Evolutionary conservation across 2,888 invertebrate genomes (phyloP).

Genomic region (Polydrusus tereticollis): DNA sequence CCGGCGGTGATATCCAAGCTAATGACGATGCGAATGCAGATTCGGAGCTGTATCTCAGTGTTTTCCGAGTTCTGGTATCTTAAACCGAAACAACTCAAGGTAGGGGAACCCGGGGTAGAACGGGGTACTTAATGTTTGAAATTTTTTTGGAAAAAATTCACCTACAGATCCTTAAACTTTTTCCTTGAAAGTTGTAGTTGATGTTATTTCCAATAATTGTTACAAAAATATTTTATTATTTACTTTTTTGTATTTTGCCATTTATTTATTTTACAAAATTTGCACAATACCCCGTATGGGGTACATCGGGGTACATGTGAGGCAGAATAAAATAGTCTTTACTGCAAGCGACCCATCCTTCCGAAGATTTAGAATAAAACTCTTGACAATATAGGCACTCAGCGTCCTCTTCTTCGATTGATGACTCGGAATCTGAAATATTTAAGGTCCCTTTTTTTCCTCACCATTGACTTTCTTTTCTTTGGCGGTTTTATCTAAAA

Average conservation of each 20-base stretch:
- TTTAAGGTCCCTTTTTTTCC: neutral
- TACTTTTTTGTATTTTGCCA: neutral
- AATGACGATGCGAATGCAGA: too few species aligned
- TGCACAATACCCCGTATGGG: too few species aligned
- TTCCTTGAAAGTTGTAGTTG: too few species aligned
- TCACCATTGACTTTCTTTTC: neutral
- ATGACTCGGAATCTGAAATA: neutral
- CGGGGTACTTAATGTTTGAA: neutral
- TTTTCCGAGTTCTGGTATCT: too few species aligned
- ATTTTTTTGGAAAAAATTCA: neutral
- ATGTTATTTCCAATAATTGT: too few species aligned
- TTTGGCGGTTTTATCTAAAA: neutral
- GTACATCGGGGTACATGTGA: neutral
- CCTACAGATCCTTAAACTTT: neutral
- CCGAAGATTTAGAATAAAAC: neutral
- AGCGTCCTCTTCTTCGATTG: constrained; percentile 2
- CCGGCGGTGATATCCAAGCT: too few species aligned
- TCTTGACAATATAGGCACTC: constrained; percentile 10
- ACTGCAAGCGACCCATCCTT: constrained; percentile 8
- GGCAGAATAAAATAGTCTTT: too few species aligned
- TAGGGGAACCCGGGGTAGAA: neutral
- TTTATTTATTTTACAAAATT: neutral
- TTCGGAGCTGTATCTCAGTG: too few species aligned
- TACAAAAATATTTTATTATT: too few species aligned
- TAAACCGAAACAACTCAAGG: too few species aligned